Evolutionary conservation across 2,113 vertebrate species (phyloP).

Genomic region (Hemibagrus wyckioides): DNA sequence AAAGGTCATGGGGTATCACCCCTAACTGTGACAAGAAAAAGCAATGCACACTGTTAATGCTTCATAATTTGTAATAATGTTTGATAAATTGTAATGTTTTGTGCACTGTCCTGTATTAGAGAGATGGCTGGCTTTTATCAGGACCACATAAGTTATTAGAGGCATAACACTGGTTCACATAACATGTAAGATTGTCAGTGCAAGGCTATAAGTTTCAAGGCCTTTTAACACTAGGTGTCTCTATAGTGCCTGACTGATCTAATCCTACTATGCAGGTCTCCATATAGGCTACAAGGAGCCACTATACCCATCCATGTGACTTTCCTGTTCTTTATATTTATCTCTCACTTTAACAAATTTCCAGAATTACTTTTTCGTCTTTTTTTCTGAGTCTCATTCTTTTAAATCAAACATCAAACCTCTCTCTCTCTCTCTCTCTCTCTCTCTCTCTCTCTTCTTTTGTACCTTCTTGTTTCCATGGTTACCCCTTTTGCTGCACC

Average conservation of each 20-base stretch:
- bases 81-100: constrained; percentile 30
- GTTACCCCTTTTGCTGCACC: constrained; percentile 80
- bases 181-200: not conserved
- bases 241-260: constrained; percentile 62
- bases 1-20: constrained; percentile 20
- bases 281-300: constrained; percentile 58
- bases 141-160: too few species aligned
- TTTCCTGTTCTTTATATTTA: constrained; percentile 68
- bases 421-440: constrained; percentile 74
- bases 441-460: constrained; percentile 79
- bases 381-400: constrained; percentile 80
- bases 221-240: constrained; percentile 74
- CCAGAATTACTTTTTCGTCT: constrained; percentile 76
- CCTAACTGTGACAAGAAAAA: constrained; percentile 9
- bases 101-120: not conserved
- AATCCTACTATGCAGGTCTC: constrained; percentile 58
- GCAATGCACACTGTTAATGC: not conserved
- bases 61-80: constrained; percentile 38
- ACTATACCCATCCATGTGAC: constrained; percentile 52
- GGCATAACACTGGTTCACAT: not conserved
- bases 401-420: constrained; percentile 82
- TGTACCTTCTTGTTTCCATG: constrained; percentile 85
- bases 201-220: constrained; percentile 53
- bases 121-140: not conserved
- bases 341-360: constrained; percentile 75